Evolutionary conservation across 2,888 invertebrate genomes (phyloP).

Genomic region (Cryptosula pallasiana): DNA sequence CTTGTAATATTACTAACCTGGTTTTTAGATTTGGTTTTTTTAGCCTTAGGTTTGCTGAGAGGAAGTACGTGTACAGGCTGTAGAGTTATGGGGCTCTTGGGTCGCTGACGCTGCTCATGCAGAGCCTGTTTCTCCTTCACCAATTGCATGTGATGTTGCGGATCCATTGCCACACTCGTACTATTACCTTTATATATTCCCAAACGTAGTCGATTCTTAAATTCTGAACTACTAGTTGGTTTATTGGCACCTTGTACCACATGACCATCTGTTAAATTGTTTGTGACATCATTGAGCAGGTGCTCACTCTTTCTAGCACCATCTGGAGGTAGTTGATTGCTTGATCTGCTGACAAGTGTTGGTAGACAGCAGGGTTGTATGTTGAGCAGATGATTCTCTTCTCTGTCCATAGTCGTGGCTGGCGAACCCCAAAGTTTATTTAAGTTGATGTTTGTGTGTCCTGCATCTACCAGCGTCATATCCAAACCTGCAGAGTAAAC

Average conservation of each 20-base stretch:
- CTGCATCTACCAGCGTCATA: not conserved
- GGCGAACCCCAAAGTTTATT: not conserved
- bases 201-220: not conserved
- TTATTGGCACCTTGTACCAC: no score
- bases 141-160: not conserved
- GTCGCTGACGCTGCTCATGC: not conserved
- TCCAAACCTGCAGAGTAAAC: not conserved
- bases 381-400: not conserved
- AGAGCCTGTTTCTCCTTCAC: conserved; percentile 13
- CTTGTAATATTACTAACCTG: not conserved
- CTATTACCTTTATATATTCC: not conserved
- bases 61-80: conserved; percentile 1
- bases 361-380: not conserved
- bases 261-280: no score
- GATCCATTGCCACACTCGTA: not conserved
- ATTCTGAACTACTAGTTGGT: not conserved
- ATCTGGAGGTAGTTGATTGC: no score
- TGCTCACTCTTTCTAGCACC: no score
- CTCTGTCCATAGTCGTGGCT: not conserved
- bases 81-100: conserved; percentile 1
- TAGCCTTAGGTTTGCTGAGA: conserved; percentile 1
- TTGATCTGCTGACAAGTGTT: not conserved
- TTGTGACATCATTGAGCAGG: no score
- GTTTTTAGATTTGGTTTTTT: not conserved
- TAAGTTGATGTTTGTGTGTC: not conserved